phyloP scores from a whole-genome alignment of 2,797 vertebrate species.

The Ateles fusciceps region DNA sequence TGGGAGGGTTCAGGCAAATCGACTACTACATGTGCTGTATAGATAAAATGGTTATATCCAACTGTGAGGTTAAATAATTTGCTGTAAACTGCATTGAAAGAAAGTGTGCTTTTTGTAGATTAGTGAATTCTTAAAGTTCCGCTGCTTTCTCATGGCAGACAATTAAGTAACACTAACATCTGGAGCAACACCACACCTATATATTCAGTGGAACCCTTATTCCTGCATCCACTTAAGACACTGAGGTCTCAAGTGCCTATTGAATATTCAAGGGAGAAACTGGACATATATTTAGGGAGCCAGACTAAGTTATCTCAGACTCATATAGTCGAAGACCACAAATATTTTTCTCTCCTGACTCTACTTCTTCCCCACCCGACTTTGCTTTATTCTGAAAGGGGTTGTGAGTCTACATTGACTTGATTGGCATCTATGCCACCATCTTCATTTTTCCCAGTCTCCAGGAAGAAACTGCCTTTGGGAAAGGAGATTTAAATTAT shows the following conservation, averaged over 20 bases:
- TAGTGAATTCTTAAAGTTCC: neutral
- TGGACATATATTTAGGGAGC: neutral
- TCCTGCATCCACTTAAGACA: neutral
- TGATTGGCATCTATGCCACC: neutral
- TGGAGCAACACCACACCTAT: neutral
- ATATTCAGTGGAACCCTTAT: neutral
- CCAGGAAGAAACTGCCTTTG: neutral
- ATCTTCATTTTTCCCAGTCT: neutral
- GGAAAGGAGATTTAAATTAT: conserved; percentile 36
- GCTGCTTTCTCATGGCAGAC: neutral
- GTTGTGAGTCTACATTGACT: neutral
- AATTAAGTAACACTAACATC: neutral
- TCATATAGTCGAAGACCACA: neutral
- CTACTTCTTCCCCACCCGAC: neutral
- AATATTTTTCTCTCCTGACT: neutral
- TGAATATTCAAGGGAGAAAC: conserved; percentile 20
- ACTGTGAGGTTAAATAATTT: conserved; percentile 10
- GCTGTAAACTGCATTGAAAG: neutral
- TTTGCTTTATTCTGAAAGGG: conserved; percentile 21
- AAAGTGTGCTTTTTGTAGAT: neutral
- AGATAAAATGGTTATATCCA: neutral
- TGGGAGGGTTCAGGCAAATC: neutral
- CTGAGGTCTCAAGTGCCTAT: neutral
- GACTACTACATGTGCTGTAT: neutral
- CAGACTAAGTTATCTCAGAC: neutral